Percentiles rank a stretch among this genome's conserved stretches.
Evolutionary conservation across 1,140 invertebrate species (phyloP).

Genomic region (Drosophila melanica): DNA sequence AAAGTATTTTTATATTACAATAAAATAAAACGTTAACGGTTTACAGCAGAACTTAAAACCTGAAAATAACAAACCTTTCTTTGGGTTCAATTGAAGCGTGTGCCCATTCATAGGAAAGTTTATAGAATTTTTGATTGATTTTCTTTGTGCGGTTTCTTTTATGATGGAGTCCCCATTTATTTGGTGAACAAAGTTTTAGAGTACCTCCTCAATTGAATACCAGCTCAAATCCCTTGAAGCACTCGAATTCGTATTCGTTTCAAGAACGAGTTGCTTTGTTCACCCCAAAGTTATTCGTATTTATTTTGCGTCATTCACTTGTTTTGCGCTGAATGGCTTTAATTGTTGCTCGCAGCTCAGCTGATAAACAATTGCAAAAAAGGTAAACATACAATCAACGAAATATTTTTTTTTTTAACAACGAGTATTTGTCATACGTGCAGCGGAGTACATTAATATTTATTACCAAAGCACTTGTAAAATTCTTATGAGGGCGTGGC

Average conservation of each 20-base stretch:
- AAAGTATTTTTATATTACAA: no score
- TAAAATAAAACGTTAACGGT: no score
- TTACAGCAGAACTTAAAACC: no score
- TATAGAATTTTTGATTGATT: no score
- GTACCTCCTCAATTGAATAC: neutral
- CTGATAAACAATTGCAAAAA: conserved; percentile 54
- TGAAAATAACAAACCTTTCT: no score
- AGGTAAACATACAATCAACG: conserved; percentile 17
- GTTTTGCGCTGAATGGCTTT: conserved; percentile 50
- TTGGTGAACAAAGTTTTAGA: no score
- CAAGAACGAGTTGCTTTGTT: conserved; percentile 42
- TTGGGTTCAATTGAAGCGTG: no score
- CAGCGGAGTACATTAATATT: conserved; percentile 1
- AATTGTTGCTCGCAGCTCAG: conserved; percentile 44
- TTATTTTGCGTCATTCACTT: conserved; percentile 27
- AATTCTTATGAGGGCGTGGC: conserved; percentile 2
- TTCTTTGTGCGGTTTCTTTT: no score
- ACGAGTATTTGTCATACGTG: conserved; percentile 48
- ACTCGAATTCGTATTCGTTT: conserved; percentile 2
- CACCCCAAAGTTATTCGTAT: conserved; percentile 1
- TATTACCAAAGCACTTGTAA: conserved; percentile 4
- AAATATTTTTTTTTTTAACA: conserved; percentile 25
- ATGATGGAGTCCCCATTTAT: no score
- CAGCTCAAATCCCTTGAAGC: neutral
- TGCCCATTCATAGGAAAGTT: no score